Evolutionary conservation across 1,140 invertebrate genomes (phyloP).

Genomic region (Lerema accius): DNA sequence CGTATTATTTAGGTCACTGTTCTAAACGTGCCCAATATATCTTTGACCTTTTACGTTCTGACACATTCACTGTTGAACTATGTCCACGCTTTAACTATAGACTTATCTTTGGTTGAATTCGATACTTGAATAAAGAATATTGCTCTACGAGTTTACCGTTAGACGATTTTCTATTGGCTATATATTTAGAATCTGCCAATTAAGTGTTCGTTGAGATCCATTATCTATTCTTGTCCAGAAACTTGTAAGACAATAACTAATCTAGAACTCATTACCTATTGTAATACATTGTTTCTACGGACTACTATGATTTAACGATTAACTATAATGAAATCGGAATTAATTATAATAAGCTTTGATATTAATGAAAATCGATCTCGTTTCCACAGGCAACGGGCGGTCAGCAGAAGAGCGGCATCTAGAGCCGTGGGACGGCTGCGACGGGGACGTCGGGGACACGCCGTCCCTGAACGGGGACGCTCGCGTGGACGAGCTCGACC

Average conservation of each 20-base stretch:
- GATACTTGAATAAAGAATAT: neutral
- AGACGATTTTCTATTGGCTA: no score
- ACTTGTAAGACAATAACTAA: no score
- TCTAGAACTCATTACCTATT: no score
- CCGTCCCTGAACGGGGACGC: conserved; percentile 81
- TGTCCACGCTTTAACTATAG: neutral
- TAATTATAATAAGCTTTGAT: no score
- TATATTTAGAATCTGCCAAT: no score
- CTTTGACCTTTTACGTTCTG: neutral
- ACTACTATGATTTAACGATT: no score
- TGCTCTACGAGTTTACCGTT: neutral
- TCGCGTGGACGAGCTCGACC: conserved; percentile 83
- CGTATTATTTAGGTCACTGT: conserved; percentile 1
- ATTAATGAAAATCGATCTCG: no score
- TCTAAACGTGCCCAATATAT: conserved; percentile 2
- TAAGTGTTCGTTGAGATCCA: no score
- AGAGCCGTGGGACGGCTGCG: conserved; percentile 93
- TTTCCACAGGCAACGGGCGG: conserved; percentile 65
- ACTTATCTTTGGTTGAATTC: neutral
- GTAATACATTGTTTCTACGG: no score
- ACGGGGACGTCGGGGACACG: conserved; percentile 78
- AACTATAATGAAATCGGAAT: no score
- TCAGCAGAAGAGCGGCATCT: conserved; percentile 89
- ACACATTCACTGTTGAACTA: neutral
- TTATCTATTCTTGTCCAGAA: no score